These are phyloP conservation scores for Perizoma affinitatum DNA, from an alignment of 2,888 invertebrate species.

Conservation along the genomic window DNA sequence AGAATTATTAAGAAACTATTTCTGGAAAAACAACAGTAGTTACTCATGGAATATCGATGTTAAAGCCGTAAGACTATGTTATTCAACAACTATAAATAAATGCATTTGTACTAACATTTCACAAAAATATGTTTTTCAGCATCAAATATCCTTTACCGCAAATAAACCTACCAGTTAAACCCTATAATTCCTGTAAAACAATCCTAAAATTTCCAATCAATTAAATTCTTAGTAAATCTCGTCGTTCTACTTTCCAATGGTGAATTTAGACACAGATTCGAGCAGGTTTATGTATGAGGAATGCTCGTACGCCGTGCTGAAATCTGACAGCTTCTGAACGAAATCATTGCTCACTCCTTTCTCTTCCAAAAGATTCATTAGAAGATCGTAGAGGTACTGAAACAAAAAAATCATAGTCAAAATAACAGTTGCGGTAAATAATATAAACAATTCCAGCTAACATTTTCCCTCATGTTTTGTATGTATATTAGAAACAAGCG, in stretches of 20 bases:
- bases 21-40: neutral
- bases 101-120: no score
- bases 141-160: neutral
- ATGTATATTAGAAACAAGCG: no score
- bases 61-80: neutral
- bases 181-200: slow-evolving; percentile 14
- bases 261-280: slow-evolving; percentile 94
- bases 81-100: no score
- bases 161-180: neutral
- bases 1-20: neutral
- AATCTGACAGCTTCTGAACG: slow-evolving; percentile 92
- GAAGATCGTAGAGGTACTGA: slow-evolving; percentile 95
- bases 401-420: neutral
- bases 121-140: neutral
- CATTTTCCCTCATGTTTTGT: no score
- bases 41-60: neutral
- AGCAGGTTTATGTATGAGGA: slow-evolving; percentile 94
- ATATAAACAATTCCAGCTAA: no score
- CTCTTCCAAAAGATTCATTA: slow-evolving; percentile 98
- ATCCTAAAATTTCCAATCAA: slow-evolving; percentile 14
- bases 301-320: slow-evolving; percentile 97
- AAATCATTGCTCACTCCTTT: slow-evolving; percentile 97
- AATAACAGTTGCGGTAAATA: no score
- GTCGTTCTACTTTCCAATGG: slow-evolving; percentile 81
- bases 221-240: neutral